A percentile compares a stretch with the other conserved stretches of the same genome.
phyloP scores from a whole-genome alignment of 2,797 vertebrate genomes.

The Dryobates pubescens region DNA sequence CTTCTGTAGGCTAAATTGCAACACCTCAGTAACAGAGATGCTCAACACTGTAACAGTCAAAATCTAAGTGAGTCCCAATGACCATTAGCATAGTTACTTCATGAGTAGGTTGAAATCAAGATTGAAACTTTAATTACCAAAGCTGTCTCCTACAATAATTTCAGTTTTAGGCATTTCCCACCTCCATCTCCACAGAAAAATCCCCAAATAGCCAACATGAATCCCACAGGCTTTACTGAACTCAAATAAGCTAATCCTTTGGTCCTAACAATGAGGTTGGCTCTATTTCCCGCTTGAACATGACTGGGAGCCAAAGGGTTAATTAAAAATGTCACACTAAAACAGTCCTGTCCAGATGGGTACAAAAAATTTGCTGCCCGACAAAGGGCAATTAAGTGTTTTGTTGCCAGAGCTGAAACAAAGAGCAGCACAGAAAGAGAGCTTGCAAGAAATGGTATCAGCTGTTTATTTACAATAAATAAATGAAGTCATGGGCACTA shows the following conservation, averaged over 20 bases:
- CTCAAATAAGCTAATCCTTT: background rate
- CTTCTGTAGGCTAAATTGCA: background rate
- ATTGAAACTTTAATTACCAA: background rate
- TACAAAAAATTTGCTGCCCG: constrained; percentile 51
- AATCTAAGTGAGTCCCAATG: background rate
- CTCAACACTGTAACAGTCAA: background rate
- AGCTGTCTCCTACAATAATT: background rate
- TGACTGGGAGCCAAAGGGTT: constrained; percentile 38
- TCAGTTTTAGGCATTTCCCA: background rate
- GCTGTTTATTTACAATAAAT: constrained; percentile 72
- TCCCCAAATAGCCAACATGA: background rate
- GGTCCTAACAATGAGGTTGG: background rate
- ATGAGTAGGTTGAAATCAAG: background rate
- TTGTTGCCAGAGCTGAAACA: constrained; percentile 58
- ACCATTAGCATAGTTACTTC: background rate
- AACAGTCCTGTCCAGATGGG: constrained; percentile 21
- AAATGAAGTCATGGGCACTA: constrained; percentile 61
- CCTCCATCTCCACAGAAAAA: background rate
- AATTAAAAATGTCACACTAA: constrained; percentile 35
- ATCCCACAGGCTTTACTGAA: background rate
- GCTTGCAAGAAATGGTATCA: constrained; percentile 60
- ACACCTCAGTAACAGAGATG: background rate
- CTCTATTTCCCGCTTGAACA: background rate
- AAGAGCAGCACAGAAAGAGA: constrained; percentile 49
- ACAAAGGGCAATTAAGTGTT: constrained; percentile 59